These are phyloP conservation scores for Lagria hirta DNA, from an alignment of 2,888 invertebrate species.

Conservation along the genomic window DNA sequence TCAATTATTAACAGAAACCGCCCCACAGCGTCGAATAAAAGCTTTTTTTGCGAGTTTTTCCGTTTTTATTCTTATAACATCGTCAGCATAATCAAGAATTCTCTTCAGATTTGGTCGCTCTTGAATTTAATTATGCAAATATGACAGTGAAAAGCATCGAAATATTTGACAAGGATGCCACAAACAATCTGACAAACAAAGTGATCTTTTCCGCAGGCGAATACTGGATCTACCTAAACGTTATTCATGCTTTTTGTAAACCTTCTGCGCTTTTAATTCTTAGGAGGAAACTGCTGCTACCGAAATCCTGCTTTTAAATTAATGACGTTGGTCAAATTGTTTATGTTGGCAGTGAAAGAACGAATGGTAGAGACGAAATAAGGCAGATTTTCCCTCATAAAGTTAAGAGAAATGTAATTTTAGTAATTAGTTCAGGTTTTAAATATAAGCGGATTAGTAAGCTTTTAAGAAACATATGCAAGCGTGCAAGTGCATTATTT, in stretches of 20 bases:
- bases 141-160: constrained; percentile 21
- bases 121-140: constrained; percentile 25
- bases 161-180: constrained; percentile 22
- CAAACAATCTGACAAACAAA: constrained; percentile 23
- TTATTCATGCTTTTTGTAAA: constrained; percentile 33
- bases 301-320: constrained; percentile 23
- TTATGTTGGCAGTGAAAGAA: constrained; percentile 21
- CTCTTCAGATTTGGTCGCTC: constrained; percentile 7
- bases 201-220: constrained; percentile 19
- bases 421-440: constrained; percentile 18
- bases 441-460: constrained; percentile 7
- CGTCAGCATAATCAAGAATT: constrained; percentile 12
- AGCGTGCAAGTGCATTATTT: constrained; percentile 18
- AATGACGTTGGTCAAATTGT: constrained; percentile 22
- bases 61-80: too few species aligned
- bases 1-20: too few species aligned
- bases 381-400: constrained; percentile 13
- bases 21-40: too few species aligned
- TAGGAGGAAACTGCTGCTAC: constrained; percentile 10
- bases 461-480: constrained; percentile 10
- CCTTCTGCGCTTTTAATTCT: constrained; percentile 29
- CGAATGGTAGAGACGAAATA: constrained; percentile 1
- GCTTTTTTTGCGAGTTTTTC: too few species aligned
- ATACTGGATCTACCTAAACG: constrained; percentile 28
- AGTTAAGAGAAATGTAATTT: constrained; percentile 13